Evolutionary conservation across 2,888 invertebrate species (phyloP).

Genomic region (Tinea semifulvella): DNA sequence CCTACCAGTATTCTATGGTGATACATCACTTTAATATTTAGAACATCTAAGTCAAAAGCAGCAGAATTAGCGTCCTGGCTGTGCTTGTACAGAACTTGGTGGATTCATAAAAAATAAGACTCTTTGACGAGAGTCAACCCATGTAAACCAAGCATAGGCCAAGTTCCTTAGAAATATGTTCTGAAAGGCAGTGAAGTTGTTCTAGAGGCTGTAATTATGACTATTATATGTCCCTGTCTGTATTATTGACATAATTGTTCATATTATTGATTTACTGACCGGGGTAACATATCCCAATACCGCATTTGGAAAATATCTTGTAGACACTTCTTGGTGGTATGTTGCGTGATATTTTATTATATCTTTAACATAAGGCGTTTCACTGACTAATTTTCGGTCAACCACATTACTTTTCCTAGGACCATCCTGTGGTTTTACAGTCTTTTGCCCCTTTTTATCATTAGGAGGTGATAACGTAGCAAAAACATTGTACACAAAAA

Average conservation of each 20-base stretch:
- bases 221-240: neutral
- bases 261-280: too few relatives aligned
- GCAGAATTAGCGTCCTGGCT: too few relatives aligned
- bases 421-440: slow-evolving; percentile 61
- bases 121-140: too few relatives aligned
- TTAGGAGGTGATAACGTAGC: slow-evolving; percentile 56
- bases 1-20: too few relatives aligned
- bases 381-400: slow-evolving; percentile 74
- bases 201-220: slow-evolving; percentile 7
- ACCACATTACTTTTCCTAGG: slow-evolving; percentile 72
- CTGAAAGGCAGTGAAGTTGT: too few relatives aligned
- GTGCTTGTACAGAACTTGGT: too few relatives aligned
- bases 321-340: slow-evolving; percentile 75
- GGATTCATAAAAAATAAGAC: too few relatives aligned
- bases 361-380: slow-evolving; percentile 73
- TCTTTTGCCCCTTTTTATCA: slow-evolving; percentile 54
- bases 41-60: too few relatives aligned
- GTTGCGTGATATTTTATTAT: slow-evolving; percentile 79
- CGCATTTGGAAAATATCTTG: slow-evolving; percentile 74
- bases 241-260: neutral
- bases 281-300: slow-evolving; percentile 93
- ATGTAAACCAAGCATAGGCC: too few relatives aligned
- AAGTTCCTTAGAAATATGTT: too few relatives aligned
- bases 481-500: slow-evolving; percentile 41
- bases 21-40: too few relatives aligned